These are phyloP conservation scores for Sericinus montela DNA, from an alignment of 2,888 invertebrate species.

Conservation along the genomic window DNA sequence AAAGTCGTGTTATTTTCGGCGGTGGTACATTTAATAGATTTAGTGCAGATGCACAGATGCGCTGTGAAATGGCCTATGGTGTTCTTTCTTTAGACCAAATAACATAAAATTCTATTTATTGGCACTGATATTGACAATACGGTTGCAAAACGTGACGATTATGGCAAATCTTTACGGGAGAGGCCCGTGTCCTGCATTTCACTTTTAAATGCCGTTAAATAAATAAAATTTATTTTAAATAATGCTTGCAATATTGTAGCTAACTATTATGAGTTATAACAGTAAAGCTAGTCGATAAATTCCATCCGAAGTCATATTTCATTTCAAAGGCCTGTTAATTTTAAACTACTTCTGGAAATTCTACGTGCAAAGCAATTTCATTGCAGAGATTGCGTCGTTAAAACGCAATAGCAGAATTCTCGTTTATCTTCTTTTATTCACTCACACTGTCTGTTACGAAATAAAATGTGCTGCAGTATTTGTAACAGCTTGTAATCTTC, in stretches of 20 bases:
- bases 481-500: neutral
- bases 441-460: neutral
- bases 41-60: no score
- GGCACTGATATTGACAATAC: no score
- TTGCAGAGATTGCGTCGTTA: neutral
- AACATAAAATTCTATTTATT: no score
- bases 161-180: neutral
- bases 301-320: neutral
- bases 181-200: no score
- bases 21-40: no score
- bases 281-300: neutral
- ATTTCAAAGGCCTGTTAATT: conserved; percentile 4
- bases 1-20: no score
- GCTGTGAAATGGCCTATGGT: no score
- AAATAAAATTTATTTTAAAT: no score
- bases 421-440: neutral
- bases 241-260: neutral
- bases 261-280: neutral
- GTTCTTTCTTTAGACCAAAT: no score
- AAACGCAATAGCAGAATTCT: neutral
- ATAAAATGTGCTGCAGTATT: neutral
- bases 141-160: no score
- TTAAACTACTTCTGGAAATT: conserved; percentile 1
- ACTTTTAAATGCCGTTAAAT: no score
- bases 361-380: conserved; percentile 4